Percentiles rank a stretch among this genome's conserved stretches.
These are phyloP conservation scores for Trachelus iudaicus DNA, from an alignment of 2,888 invertebrate species.

Conservation along the genomic window DNA sequence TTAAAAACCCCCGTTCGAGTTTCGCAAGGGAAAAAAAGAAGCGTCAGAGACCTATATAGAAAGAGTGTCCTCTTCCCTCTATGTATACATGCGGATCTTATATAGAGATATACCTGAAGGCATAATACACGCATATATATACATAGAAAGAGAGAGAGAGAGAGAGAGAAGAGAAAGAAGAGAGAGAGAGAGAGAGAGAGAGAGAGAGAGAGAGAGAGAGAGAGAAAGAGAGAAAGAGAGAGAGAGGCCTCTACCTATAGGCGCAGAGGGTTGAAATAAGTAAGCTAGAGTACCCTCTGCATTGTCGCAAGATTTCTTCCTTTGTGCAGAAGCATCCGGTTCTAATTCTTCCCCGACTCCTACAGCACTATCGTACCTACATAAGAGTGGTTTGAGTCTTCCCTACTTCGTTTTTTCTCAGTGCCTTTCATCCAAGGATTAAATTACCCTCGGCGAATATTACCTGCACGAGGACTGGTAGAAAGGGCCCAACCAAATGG, in stretches of 20 bases:
- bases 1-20: slow-evolving; percentile 43
- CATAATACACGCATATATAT: not conserved
- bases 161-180: no score
- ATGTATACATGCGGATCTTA: not conserved
- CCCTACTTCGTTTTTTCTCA: not conserved
- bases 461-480: not conserved
- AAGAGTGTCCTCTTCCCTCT: not conserved
- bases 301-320: not conserved
- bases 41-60: not conserved
- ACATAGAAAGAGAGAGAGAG: no score
- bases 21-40: not conserved
- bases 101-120: not conserved
- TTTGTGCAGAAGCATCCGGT: not conserved
- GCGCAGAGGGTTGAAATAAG: not conserved
- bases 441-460: not conserved
- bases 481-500: not conserved
- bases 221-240: no score
- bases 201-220: no score
- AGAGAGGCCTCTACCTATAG: not conserved
- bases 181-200: no score
- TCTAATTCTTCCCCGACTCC: not conserved
- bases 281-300: not conserved
- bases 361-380: not conserved
- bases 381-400: not conserved
- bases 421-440: not conserved